Base-by-base conservation (phyloP, 2,113 vertebrate species). In the Pollachius pollachius region DNA sequence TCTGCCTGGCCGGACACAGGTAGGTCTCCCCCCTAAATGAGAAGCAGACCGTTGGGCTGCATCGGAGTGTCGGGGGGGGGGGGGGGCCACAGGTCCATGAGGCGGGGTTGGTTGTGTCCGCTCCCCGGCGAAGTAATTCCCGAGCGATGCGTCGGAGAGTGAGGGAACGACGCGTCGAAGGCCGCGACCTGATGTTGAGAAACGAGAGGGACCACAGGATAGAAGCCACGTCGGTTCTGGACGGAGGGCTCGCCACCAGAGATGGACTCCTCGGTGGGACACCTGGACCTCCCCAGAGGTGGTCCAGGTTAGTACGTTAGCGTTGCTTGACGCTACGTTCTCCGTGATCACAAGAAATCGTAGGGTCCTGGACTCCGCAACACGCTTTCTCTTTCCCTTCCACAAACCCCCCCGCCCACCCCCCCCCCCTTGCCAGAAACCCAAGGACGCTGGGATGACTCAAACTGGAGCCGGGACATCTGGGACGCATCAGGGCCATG, bases 1-100 rank as follows among this genome's bases (percentile, higher is more conserved):
- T 87, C 85, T 89, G 85, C 83, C 41, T 69, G 81, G 84, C 84
- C 82, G 83, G 85, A 82, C 80, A 65, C 83, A 81, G 85, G 87
- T 90, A 89, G 88, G 65, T 85, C 86, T 78, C 77, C 75, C 75
- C 41, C 41, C 41, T 84, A 90, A 92, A 92, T 91, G 85, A 88
- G 90, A 91, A 91, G 88, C 91, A 92, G 91, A 89, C 84, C 66
- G 65, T 48, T 72, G 68, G 70, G 73, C 79, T 70, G 87, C 81
- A 71, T 79, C 65, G 69, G 84, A 81, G 81, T 79, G 85, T 74
- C 78, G 62, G 69, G 85, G 80, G 77, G 87, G 83, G 84, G 85
- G 86, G 81, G 76, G 88, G 82, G 87, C 82, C 62, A 65, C 6
- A 41, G 37, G 4, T 41, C 23, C 6, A 41, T 41, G 37, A 41